These are phyloP conservation scores for Hucho hucho DNA, from an alignment of 2,113 vertebrate species.

Conservation along the genomic window DNA sequence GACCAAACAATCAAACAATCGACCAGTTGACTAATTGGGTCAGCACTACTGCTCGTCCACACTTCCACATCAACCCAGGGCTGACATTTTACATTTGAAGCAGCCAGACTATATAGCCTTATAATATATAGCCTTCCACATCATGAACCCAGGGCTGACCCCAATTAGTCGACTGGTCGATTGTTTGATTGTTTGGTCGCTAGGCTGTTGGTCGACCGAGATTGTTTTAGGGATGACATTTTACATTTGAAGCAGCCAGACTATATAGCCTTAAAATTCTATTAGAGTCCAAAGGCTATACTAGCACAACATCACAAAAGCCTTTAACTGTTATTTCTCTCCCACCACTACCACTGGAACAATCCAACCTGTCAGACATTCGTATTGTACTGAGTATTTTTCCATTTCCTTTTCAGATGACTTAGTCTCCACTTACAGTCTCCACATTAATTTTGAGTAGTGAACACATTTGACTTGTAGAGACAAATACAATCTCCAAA, in stretches of 20 bases:
- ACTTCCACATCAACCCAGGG: conserved; percentile 31
- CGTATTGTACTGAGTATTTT: conserved; percentile 37
- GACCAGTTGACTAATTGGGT: conserved; percentile 29
- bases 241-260: conserved; percentile 11
- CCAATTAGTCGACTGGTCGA: too few species aligned
- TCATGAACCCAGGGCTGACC: too few species aligned
- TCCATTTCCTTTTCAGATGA: conserved; percentile 53
- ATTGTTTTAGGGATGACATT: conserved; percentile 19
- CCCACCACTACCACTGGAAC: conserved; percentile 28
- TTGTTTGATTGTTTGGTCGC: too few species aligned
- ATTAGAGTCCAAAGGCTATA: conserved; percentile 8
- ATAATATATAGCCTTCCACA: too few species aligned
- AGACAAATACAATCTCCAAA: conserved; percentile 53
- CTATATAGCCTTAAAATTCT: conserved; percentile 22
- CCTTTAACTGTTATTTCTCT: conserved; percentile 21
- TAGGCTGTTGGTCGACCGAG: too few species aligned
- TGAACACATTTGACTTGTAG: conserved; percentile 62
- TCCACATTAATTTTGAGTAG: conserved; percentile 56
- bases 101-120: conserved; percentile 10
- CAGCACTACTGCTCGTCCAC: conserved; percentile 5
- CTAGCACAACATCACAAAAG: not conserved
- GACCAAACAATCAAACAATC: conserved; percentile 24
- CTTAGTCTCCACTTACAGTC: conserved; percentile 41
- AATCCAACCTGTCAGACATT: conserved; percentile 35
- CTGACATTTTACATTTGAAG: conserved; percentile 19